phyloP scores from a whole-genome alignment of 2,113 vertebrate genomes.

The Rhinopomastus cyanomelas region DNA sequence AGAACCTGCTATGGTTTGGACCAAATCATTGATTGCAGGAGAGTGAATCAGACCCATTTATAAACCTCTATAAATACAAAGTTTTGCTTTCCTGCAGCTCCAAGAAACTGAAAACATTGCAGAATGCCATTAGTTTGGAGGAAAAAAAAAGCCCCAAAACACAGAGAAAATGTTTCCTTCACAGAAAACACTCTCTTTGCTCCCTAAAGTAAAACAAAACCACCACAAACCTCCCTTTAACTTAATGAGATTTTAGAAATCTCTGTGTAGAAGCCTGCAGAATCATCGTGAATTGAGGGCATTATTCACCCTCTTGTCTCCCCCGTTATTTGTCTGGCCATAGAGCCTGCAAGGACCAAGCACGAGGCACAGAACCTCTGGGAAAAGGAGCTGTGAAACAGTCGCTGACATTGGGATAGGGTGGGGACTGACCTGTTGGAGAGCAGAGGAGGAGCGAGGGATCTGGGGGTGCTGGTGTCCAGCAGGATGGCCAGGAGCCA shows the following conservation, averaged over 20 bases:
- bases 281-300: not conserved
- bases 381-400: slow-evolving; percentile 57
- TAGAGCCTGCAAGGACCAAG: not conserved
- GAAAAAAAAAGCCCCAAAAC: not conserved
- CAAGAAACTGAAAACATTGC: not conserved
- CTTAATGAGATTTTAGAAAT: not conserved
- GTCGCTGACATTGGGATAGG: slow-evolving; percentile 47
- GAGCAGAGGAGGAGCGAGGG: no score
- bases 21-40: not conserved
- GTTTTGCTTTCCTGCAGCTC: not conserved
- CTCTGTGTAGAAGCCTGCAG: not conserved
- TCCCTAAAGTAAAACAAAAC: not conserved
- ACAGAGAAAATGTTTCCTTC: not conserved
- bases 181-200: not conserved
- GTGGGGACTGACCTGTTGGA: no score
- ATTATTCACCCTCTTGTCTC: not conserved
- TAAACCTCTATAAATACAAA: slow-evolving; percentile 7
- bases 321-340: not conserved
- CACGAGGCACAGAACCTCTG: not conserved
- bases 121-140: not conserved
- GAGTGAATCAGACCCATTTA: not conserved
- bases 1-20: not conserved
- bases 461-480: no score
- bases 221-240: not conserved
- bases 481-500: no score